Evolutionary conservation across 2,797 vertebrate genomes (phyloP).

Genomic region (Pelobates cultripes): DNA sequence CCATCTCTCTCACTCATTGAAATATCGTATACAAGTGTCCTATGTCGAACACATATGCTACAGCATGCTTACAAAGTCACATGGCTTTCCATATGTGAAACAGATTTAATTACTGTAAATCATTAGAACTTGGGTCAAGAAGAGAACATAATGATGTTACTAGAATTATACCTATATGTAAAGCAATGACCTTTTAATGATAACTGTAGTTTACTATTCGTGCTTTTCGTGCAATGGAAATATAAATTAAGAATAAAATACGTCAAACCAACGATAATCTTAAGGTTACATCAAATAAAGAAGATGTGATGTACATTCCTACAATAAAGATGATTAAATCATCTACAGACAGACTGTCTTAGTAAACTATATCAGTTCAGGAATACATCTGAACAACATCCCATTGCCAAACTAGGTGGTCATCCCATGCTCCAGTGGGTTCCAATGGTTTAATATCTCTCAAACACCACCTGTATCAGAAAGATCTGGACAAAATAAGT

Average conservation of each 20-base stretch:
- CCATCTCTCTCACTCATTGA: neutral
- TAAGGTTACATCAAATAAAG: neutral
- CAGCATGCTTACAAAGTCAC: neutral
- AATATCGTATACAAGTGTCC: neutral
- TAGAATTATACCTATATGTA: constrained; percentile 25
- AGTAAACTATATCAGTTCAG: neutral
- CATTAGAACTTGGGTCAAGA: neutral
- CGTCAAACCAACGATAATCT: neutral
- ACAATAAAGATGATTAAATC: neutral
- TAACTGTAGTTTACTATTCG: neutral
- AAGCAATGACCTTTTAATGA: constrained; percentile 9
- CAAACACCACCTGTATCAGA: too few relatives aligned
- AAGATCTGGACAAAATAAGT: too few relatives aligned
- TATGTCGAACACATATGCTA: neutral
- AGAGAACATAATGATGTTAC: constrained; percentile 15
- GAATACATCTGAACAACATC: neutral
- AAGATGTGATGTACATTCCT: neutral
- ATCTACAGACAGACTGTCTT: neutral
- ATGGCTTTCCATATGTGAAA: neutral
- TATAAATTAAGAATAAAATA: constrained; percentile 9
- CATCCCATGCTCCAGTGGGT: too few relatives aligned
- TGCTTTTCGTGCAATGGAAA: constrained; percentile 30
- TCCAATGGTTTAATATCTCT: too few relatives aligned
- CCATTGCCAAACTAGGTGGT: too few relatives aligned
- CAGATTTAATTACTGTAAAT: neutral